phyloP scores from a whole-genome alignment of 2,888 invertebrate species.

The Abrostola tripartita region DNA sequence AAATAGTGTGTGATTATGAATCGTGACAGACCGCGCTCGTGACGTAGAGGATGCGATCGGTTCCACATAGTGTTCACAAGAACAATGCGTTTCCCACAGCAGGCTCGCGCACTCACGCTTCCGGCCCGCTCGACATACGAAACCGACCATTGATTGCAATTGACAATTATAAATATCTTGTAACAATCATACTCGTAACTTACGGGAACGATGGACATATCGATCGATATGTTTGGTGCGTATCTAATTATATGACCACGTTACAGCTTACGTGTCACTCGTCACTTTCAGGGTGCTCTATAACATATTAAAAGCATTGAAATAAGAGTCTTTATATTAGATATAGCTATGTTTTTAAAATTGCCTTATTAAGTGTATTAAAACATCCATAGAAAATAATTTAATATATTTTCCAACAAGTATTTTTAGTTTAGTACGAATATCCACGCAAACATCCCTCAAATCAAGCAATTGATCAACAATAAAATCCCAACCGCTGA shows the following conservation, averaged over 20 bases:
- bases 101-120: constrained; percentile 42
- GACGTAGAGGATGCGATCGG: constrained; percentile 65
- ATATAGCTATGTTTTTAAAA: too few species aligned
- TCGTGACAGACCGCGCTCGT: constrained; percentile 38
- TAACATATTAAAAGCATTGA: too few species aligned
- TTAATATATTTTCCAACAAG: too few species aligned
- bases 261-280: too few species aligned
- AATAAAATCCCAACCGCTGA: too few species aligned
- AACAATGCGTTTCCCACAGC: constrained; percentile 74
- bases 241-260: background rate
- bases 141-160: constrained; percentile 47
- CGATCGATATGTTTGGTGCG: background rate
- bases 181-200: constrained; percentile 27
- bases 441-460: too few species aligned
- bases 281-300: too few species aligned
- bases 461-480: too few species aligned
- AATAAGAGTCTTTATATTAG: too few species aligned
- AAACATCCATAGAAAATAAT: too few species aligned
- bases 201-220: background rate
- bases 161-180: constrained; percentile 56
- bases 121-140: constrained; percentile 48
- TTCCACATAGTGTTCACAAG: constrained; percentile 62
- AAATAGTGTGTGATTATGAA: constrained; percentile 52
- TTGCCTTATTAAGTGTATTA: too few species aligned
- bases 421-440: too few species aligned